phyloP scores from a whole-genome alignment of 2,888 invertebrate genomes.

The Microplitis deprimator region DNA sequence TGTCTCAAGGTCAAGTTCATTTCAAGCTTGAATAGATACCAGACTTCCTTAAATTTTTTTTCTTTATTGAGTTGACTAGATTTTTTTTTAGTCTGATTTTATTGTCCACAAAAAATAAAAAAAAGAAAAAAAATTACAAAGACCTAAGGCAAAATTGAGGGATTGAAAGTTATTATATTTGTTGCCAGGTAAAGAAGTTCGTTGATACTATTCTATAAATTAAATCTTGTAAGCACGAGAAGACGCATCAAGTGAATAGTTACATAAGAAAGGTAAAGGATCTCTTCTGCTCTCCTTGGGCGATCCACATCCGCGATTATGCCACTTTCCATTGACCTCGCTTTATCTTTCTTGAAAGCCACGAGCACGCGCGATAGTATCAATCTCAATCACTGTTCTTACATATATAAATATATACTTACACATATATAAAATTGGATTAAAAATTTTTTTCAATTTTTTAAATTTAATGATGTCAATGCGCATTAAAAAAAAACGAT shows the following conservation, averaged over 20 bases:
- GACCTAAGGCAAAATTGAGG: not conserved
- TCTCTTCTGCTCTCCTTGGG: slow-evolving; percentile 63
- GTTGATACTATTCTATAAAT: slow-evolving; percentile 43
- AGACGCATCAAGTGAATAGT: slow-evolving; percentile 64
- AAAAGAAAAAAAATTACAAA: not conserved
- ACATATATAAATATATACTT: not conserved
- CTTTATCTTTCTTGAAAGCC: slow-evolving; percentile 19
- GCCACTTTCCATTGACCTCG: slow-evolving; percentile 67
- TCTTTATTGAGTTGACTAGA: not conserved
- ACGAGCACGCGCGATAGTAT: slow-evolving; percentile 5
- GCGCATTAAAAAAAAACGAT: too few species aligned
- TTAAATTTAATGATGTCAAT: not conserved
- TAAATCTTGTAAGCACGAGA: slow-evolving; percentile 40
- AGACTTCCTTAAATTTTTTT: not conserved
- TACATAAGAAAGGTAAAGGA: slow-evolving; percentile 67
- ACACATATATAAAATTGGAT: too few species aligned
- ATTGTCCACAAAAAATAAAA: not conserved
- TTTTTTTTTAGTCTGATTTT: not conserved
- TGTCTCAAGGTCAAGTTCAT: slow-evolving; percentile 23
- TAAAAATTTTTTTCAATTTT: not conserved
- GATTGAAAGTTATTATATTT: not conserved
- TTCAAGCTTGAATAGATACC: not conserved
- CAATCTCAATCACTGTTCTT: not conserved
- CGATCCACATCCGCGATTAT: slow-evolving; percentile 68
- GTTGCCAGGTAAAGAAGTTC: not conserved